Base-by-base conservation (phyloP, 1,140 invertebrate species). In the Lepidurus packardi region DNA sequence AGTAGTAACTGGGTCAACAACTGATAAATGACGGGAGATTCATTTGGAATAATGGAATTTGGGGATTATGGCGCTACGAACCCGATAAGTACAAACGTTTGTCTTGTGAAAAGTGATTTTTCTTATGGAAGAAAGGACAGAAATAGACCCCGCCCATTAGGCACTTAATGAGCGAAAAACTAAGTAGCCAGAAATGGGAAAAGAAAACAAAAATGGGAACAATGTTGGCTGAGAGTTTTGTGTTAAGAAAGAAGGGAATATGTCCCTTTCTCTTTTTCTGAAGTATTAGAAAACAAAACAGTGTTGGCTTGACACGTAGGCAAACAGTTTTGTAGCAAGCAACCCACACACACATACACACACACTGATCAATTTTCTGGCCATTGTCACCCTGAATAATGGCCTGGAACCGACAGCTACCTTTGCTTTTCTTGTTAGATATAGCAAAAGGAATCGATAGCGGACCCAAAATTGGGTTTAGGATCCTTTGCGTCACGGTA, bases 361-460 rank as follows among this genome's bases (percentile, higher is more conserved):
- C 45, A 47, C 1, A 65, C n/a, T n/a, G 53, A 65, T 65, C 53
- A 65, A 65, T 65, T 65, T 65, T 21, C 9, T 21, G 53, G 13
- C 53, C 53, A 65, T 65, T 65, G 53, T 65, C 53, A 65, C 53
- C 9, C 53, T 65, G 53, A 65, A 65, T 65, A 65, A 65, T 65
- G 53, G 53, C 53, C 53, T 65, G 53, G 53, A 65, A 65, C 53
- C 53, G 53, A 65, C 13, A 65, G 53, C 53, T 65, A 13, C 53
- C 34, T 34, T 34, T 34, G 34, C 34, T 34, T 34, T 34, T 34
- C 34, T 34, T 34, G 34, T 34, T 34, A 34, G 34, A 34, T 34
- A 4, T 34, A 34, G 34, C 34, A 34, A 34, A 34, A 34, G 34
- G 34, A 34, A 34, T 34, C 34, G 34, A 34, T 34, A 34, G 34